Percentiles rank a stretch among this genome's conserved stretches.
These are phyloP conservation scores for Pristionchus maxplancki DNA, from an alignment of 2,888 invertebrate species.

Conservation along the genomic window DNA sequence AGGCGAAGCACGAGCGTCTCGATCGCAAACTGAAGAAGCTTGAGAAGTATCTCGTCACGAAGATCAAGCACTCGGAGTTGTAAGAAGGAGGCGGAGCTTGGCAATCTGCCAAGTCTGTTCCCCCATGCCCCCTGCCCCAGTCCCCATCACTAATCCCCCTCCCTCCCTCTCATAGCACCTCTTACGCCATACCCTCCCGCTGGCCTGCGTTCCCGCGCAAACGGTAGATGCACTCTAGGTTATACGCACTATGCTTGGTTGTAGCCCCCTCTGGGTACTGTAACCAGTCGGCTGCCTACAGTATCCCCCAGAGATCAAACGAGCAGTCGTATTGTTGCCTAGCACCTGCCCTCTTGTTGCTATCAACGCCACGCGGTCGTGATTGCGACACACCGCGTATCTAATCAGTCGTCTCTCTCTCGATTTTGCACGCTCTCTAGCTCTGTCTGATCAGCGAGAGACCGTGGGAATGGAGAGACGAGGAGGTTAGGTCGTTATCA, in stretches of 20 bases:
- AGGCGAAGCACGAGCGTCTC: constrained; percentile 58
- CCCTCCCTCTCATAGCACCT: not conserved
- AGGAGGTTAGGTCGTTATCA: not conserved
- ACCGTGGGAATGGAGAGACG: not conserved
- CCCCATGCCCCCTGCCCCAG: not conserved
- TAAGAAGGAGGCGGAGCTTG: constrained; percentile 45
- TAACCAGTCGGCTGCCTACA: not conserved
- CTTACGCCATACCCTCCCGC: not conserved
- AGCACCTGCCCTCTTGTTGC: not conserved
- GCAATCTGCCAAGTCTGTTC: not conserved
- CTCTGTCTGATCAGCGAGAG: not conserved
- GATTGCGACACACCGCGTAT: not conserved
- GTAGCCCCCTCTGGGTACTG: not conserved
- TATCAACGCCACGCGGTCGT: not conserved
- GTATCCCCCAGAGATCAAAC: not conserved
- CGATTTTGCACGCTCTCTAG: not conserved
- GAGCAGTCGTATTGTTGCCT: not conserved
- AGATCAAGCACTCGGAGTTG: constrained; percentile 63
- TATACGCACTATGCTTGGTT: not conserved
- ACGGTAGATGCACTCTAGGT: not conserved
- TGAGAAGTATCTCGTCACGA: constrained; percentile 68
- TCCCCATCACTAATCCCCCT: not conserved
- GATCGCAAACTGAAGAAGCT: constrained; percentile 67
- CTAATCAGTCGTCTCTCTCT: not conserved
- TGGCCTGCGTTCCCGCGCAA: not conserved